phyloP scores from a whole-genome alignment of 2,113 vertebrate species.

The Pogonocichla stellata region DNA sequence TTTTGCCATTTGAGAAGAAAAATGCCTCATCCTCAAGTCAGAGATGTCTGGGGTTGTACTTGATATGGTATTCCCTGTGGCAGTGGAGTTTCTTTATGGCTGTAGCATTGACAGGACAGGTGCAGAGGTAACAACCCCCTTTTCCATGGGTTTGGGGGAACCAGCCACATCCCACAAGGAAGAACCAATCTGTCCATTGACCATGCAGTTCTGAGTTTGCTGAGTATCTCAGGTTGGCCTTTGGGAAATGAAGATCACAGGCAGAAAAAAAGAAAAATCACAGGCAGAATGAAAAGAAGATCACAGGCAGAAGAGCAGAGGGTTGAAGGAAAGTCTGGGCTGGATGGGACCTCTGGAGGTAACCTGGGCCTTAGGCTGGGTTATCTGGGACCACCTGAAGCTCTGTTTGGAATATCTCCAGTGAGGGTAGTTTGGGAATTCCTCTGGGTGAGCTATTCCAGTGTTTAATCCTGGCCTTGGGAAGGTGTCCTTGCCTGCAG shows the following conservation, averaged over 20 bases:
- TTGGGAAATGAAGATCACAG: background rate
- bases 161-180: background rate
- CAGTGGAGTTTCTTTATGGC: background rate
- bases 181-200: background rate
- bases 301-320: background rate
- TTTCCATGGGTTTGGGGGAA: background rate
- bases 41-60: background rate
- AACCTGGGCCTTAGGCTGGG: background rate
- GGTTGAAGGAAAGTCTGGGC: background rate
- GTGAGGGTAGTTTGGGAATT: background rate
- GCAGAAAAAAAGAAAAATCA: too few relatives aligned
- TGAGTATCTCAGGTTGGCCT: background rate
- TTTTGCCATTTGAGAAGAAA: conserved; percentile 7
- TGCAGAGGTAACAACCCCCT: background rate
- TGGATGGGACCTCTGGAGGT: background rate
- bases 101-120: background rate
- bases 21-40: background rate
- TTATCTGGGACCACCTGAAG: background rate
- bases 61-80: background rate
- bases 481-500: background rate
- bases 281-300: too few relatives aligned
- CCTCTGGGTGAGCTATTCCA: background rate
- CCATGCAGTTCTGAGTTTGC: background rate
- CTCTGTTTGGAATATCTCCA: background rate
- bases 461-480: background rate